Conservation (phyloP, 1,140 invertebrate species). For the Papilio machaon region DNA sequence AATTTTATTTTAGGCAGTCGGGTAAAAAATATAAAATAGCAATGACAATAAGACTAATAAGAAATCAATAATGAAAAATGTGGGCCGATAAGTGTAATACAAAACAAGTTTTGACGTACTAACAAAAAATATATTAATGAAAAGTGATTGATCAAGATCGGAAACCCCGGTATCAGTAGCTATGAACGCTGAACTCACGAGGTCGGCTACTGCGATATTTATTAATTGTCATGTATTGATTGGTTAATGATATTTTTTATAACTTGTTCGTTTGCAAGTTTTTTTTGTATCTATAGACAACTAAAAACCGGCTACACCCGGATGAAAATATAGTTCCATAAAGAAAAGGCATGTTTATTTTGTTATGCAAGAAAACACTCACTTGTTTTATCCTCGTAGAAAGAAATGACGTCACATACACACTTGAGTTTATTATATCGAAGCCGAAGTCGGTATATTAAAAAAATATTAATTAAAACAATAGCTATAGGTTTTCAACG, state of each 20-base stretch:
- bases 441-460: too few species aligned
- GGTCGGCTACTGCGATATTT: conserved; percentile 1
- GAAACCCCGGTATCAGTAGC: conserved; percentile 9
- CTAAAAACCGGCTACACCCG: background rate
- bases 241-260: conserved; percentile 8
- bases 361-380: background rate
- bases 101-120: conserved; percentile 6
- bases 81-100: background rate
- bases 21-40: background rate
- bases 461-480: too few species aligned
- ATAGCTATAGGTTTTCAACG: too few species aligned
- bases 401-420: too few species aligned
- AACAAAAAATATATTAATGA: background rate
- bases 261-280: background rate
- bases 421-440: too few species aligned
- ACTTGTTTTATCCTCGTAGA: background rate
- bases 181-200: conserved; percentile 11
- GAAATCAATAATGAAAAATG: conserved; percentile 7
- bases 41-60: background rate
- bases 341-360: background rate
- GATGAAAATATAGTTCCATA: background rate
- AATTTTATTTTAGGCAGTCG: background rate
- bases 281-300: conserved; percentile 8
- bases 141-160: conserved; percentile 1
- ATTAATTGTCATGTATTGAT: conserved; percentile 11